phyloP scores from a whole-genome alignment of 2,888 invertebrate genomes.

The Eupelmus urozonus region DNA sequence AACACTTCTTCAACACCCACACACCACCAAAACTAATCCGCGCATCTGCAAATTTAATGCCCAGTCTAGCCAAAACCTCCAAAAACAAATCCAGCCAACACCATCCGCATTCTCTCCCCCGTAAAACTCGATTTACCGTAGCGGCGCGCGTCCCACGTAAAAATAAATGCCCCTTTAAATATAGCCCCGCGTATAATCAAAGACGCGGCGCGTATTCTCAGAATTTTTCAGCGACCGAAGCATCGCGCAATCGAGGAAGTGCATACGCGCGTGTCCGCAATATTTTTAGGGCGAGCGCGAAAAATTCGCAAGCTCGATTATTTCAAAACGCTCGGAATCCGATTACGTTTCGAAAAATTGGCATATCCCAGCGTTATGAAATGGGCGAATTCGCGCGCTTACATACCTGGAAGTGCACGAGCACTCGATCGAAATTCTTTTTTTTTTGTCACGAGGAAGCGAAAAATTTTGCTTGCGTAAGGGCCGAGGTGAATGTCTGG shows the following conservation, averaged over 20 bases:
- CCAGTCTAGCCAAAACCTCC: too few relatives aligned
- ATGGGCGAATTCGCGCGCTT: background rate
- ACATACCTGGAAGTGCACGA: background rate
- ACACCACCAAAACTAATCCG: too few relatives aligned
- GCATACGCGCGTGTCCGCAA: slow-evolving; percentile 9
- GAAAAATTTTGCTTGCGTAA: slow-evolving; percentile 9
- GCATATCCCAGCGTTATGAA: background rate
- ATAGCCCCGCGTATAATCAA: background rate
- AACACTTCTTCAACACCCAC: too few relatives aligned
- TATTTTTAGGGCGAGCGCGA: background rate
- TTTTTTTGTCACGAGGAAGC: background rate
- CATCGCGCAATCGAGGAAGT: slow-evolving; percentile 1
- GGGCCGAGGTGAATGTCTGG: background rate
- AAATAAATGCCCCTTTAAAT: too few relatives aligned
- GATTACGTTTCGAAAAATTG: background rate
- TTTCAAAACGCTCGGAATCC: slow-evolving; percentile 1
- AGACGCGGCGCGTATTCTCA: slow-evolving; percentile 9
- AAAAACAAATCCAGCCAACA: too few relatives aligned
- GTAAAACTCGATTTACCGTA: too few relatives aligned
- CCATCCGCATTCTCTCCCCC: too few relatives aligned
- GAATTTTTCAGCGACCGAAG: slow-evolving; percentile 30
- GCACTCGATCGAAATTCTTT: background rate
- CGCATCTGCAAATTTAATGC: too few relatives aligned
- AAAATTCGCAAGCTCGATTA: background rate
- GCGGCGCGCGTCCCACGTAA: too few relatives aligned